Conservation (phyloP, 2,797 vertebrate species). For the Todus mexicanus region DNA sequence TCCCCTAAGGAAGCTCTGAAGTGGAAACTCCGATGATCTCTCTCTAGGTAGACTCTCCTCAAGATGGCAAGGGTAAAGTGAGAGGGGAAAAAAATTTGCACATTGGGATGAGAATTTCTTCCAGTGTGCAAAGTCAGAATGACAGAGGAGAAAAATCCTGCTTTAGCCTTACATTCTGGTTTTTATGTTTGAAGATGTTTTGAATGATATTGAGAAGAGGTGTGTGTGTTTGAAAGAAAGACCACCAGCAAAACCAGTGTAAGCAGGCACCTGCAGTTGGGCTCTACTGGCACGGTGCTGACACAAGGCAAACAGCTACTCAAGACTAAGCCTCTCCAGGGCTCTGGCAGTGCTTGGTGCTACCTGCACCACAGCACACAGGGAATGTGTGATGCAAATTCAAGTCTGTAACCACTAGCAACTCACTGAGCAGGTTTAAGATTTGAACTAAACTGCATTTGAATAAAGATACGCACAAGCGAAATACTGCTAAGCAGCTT, state of each 20-base stretch:
- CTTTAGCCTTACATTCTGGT: not conserved
- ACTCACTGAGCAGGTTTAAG: slow-evolving; percentile 1
- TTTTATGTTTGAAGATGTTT: not conserved
- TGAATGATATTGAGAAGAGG: not conserved
- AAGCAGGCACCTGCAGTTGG: not conserved
- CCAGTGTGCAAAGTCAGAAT: not conserved
- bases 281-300: not conserved
- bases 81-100: not conserved
- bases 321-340: not conserved
- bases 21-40: not conserved
- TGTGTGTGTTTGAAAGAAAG: too few species aligned
- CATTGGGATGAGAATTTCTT: not conserved
- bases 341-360: not conserved
- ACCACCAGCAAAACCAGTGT: too few species aligned
- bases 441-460: not conserved
- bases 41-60: not conserved
- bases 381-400: not conserved
- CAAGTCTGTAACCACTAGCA: slow-evolving; percentile 11
- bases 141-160: not conserved
- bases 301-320: not conserved
- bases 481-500: not conserved
- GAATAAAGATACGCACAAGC: not conserved
- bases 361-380: not conserved
- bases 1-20: not conserved
- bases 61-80: not conserved